A percentile compares a stretch with the other conserved stretches of the same genome.
phyloP scores from a whole-genome alignment of 1,140 invertebrate species.

The Eupeodes corollae region DNA sequence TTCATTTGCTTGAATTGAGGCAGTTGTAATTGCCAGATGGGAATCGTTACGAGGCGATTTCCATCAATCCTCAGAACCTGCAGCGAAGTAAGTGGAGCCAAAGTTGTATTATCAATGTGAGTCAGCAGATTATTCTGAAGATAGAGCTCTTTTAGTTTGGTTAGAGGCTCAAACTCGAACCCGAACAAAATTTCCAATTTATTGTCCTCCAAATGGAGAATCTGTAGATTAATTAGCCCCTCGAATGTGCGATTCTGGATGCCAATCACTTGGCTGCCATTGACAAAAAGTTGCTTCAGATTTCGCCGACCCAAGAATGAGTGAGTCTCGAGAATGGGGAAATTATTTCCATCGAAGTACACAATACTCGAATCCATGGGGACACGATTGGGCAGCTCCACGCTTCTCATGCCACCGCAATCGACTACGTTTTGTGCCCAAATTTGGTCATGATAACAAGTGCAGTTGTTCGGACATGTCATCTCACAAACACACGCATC shows the following conservation, averaged over 20 bases:
- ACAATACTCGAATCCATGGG: slow-evolving; percentile 91
- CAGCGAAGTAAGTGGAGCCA: slow-evolving; percentile 62
- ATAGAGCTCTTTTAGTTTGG: slow-evolving; percentile 69
- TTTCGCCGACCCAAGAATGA: slow-evolving; percentile 87
- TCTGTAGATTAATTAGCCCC: slow-evolving; percentile 67
- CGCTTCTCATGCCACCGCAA: slow-evolving; percentile 64
- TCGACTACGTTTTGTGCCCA: slow-evolving; percentile 89
- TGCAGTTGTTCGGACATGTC: slow-evolving; percentile 83
- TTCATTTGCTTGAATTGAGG: slow-evolving; percentile 44
- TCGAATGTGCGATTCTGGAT: slow-evolving; percentile 90
- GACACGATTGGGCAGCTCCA: slow-evolving; percentile 68
- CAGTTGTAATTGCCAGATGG: slow-evolving; percentile 66
- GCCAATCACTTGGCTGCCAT: slow-evolving; percentile 69
- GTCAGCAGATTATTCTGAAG: slow-evolving; percentile 75
- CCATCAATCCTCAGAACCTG: slow-evolving; percentile 73
- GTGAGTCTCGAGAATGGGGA: slow-evolving; percentile 73
- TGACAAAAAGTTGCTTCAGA: slow-evolving; percentile 73
- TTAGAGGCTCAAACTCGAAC: slow-evolving; percentile 79
- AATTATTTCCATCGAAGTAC: slow-evolving; percentile 81
- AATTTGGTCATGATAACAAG: slow-evolving; percentile 83
- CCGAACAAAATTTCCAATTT: slow-evolving; percentile 66
- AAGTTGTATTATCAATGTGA: slow-evolving; percentile 68
- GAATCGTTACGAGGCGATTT: slow-evolving; percentile 68
- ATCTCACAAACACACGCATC: slow-evolving; percentile 92
- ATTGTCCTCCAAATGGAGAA: slow-evolving; percentile 78